Base-by-base conservation (phyloP, 2,797 vertebrate genomes). In the Microctenopoma lineatum region DNA sequence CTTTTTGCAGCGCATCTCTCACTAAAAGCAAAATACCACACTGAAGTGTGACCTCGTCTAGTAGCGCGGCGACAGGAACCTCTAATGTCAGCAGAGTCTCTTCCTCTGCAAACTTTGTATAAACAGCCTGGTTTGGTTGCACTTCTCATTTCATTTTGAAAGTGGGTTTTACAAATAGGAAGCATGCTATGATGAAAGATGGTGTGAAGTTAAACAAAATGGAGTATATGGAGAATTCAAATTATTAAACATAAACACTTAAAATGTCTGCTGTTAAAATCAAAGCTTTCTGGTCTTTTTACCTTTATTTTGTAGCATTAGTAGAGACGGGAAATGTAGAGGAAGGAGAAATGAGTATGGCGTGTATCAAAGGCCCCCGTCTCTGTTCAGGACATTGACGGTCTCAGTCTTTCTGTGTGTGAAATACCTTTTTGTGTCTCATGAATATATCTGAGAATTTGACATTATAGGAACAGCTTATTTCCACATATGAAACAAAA, bases 71-170 rank as follows among this genome's bases (percentile, higher is more conserved):
- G 3, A 64, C 36, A 80, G 77, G 71, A 85, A 83, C 44, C 60
- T 54, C 29, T 3, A 54, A 42, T 21, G 29, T 83, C 79, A 72
- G 61, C 66, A 59, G 3, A 18, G 15, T 15, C 21, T 64, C 64
- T 83, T 84, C 70, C 73, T 74, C 55, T 75, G n/a, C 25, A 27
- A 41, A 56, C 32, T 14, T 12, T 15, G 4, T 7, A 0, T 2
- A 0, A 1, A 18, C 3, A 5, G 32, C 15, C 8, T 12, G 1
- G 1, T 41, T 2, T 39, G 10, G 64, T 77, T 61, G 39, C 77
- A 81, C 77, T 84, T 87, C 85, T 81, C 69, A 14, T 70, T 89
- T 87, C 10, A 13, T 14, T 63, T 48, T 3, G 55, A 52, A 39
- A 15, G 2, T 0, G 0, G 34, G 27, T 44, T 26, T 11, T 36